phyloP scores from a whole-genome alignment of 2,113 vertebrate species.

The Cnemophilus loriae region DNA sequence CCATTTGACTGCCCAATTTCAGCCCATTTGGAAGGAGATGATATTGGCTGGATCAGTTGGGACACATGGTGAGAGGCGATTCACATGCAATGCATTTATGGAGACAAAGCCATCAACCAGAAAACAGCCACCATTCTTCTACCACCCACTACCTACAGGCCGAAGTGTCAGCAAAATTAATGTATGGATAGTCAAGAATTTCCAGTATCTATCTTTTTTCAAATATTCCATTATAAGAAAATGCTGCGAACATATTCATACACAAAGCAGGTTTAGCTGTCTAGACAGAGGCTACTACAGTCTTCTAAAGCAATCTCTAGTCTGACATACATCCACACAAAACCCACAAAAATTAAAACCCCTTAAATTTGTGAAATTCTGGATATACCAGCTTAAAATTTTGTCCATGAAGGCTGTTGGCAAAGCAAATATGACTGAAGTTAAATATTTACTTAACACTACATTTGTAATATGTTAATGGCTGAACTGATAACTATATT shows the following conservation, averaged over 20 bases:
- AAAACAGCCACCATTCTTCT: background rate
- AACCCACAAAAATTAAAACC: background rate
- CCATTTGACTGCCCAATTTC: conserved; percentile 10
- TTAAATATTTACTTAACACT: background rate
- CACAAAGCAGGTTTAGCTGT: background rate
- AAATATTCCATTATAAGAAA: background rate
- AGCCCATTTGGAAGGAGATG: background rate
- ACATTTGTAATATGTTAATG: background rate
- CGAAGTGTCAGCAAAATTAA: background rate
- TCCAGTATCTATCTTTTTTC: background rate
- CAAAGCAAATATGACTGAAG: background rate
- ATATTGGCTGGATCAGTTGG: background rate
- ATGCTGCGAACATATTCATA: background rate
- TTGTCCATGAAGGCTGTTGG: background rate
- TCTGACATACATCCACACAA: background rate
- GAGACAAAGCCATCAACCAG: background rate
- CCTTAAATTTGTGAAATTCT: background rate
- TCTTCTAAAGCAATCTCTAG: background rate
- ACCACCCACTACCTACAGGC: background rate
- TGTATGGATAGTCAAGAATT: background rate
- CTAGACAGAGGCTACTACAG: background rate
- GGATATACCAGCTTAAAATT: background rate
- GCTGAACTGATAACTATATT: background rate
- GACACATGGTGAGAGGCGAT: background rate
- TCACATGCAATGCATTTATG: background rate